phyloP scores from a whole-genome alignment of 92 coral and sea anemone genomes.

The Scolanthus callimorphus region DNA sequence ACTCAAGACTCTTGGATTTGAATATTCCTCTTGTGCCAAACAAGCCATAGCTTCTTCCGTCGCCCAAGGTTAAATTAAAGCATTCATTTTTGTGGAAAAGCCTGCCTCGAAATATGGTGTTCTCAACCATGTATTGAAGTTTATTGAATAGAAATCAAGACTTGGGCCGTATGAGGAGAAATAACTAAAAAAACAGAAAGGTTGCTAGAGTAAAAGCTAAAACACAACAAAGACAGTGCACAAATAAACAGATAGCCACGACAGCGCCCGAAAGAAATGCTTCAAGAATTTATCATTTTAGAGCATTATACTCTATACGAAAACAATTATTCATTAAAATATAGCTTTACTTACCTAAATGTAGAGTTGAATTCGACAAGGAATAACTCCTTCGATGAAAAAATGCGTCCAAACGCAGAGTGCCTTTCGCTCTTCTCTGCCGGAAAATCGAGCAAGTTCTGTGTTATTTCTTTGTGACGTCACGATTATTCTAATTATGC shows the following conservation, averaged over 20 bases:
- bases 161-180: too few relatives aligned
- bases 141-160: too few relatives aligned
- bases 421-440: slow-evolving; percentile 42
- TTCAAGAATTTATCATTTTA: not conserved
- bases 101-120: too few relatives aligned
- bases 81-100: too few relatives aligned
- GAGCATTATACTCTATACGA: not conserved
- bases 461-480: slow-evolving; percentile 92
- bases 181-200: slow-evolving; percentile 27
- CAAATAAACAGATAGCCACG: slow-evolving; percentile 44
- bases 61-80: too few relatives aligned
- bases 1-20: too few relatives aligned
- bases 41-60: too few relatives aligned
- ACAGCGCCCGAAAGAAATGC: slow-evolving; percentile 66
- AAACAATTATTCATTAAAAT: not conserved
- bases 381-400: slow-evolving; percentile 1
- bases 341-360: slow-evolving; percentile 24
- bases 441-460: slow-evolving; percentile 90
- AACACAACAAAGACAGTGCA: slow-evolving; percentile 82
- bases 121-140: too few relatives aligned
- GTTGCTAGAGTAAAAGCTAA: slow-evolving; percentile 62
- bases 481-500: slow-evolving; percentile 47
- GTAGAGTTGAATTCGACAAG: too few relatives aligned
- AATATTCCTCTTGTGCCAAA: too few relatives aligned
- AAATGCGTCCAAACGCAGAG: slow-evolving; percentile 21